Percentiles rank a stretch among this genome's conserved stretches.
phyloP scores from a whole-genome alignment of 1,140 invertebrate genomes.

The Oscheius sp. region DNA sequence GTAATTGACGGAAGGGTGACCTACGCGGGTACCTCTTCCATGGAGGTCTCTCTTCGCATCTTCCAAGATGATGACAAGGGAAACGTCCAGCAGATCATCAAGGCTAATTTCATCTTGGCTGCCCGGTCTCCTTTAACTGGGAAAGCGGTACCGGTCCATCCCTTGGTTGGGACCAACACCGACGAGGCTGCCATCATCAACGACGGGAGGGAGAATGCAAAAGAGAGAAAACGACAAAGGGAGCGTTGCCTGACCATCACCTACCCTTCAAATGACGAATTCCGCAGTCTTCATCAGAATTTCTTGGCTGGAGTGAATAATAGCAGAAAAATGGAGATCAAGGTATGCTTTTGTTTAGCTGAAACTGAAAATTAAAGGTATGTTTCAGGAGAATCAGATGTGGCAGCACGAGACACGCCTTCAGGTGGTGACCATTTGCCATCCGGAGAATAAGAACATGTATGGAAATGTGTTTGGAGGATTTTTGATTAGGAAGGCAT shows the following conservation, averaged over 20 bases:
- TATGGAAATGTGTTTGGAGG: slow-evolving; percentile 81
- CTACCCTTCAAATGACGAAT: slow-evolving; percentile 71
- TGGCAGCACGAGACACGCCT: slow-evolving; percentile 72
- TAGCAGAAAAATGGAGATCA: background rate
- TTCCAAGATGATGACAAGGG: slow-evolving; percentile 67
- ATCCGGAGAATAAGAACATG: slow-evolving; percentile 74
- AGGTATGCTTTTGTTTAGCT: slow-evolving; percentile 62
- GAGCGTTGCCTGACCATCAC: slow-evolving; percentile 68
- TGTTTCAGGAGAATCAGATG: too few relatives aligned
- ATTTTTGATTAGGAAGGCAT: slow-evolving; percentile 76
- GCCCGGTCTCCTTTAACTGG: slow-evolving; percentile 70
- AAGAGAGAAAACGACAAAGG: slow-evolving; percentile 47
- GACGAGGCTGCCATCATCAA: slow-evolving; percentile 69
- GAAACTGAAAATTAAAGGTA: too few relatives aligned
- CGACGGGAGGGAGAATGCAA: slow-evolving; percentile 66
- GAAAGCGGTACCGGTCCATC: slow-evolving; percentile 59
- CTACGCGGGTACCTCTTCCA: slow-evolving; percentile 73
- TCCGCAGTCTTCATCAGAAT: slow-evolving; percentile 70
- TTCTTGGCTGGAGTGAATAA: slow-evolving; percentile 68
- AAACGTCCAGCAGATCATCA: slow-evolving; percentile 67
- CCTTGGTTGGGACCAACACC: slow-evolving; percentile 67
- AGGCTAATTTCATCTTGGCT: slow-evolving; percentile 73
- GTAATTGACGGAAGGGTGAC: slow-evolving; percentile 74
- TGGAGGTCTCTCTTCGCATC: slow-evolving; percentile 72
- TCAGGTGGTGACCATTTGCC: slow-evolving; percentile 70